These are phyloP conservation scores for Leptinotarsa haldemani DNA, from an alignment of 2,888 invertebrate genomes.

Conservation along the genomic window DNA sequence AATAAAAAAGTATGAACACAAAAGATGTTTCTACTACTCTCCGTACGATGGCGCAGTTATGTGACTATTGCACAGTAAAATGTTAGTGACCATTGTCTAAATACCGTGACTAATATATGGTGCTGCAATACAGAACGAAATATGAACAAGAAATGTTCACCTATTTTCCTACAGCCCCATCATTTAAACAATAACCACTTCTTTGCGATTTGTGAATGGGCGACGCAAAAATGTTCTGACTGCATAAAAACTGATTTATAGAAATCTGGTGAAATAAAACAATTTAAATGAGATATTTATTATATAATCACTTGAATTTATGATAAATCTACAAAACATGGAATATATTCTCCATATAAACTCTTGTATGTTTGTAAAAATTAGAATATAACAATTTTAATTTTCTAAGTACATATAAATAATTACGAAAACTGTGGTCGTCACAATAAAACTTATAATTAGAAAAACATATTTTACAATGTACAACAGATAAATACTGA, in stretches of 20 bases:
- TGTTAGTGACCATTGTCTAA: too few relatives aligned
- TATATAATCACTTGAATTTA: slow-evolving; percentile 58
- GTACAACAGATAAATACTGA: slow-evolving; percentile 39
- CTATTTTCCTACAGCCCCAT: too few relatives aligned
- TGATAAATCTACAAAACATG: slow-evolving; percentile 65
- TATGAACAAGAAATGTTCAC: too few relatives aligned
- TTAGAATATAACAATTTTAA: slow-evolving; percentile 63
- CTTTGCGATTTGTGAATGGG: too few relatives aligned
- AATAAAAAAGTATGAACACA: too few relatives aligned
- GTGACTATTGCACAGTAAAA: too few relatives aligned
- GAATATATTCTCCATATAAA: slow-evolving; percentile 65
- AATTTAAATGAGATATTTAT: slow-evolving; percentile 45
- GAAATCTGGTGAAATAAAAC: not conserved
- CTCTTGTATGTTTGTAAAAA: slow-evolving; percentile 64
- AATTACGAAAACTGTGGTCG: slow-evolving; percentile 55
- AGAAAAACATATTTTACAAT: slow-evolving; percentile 28
- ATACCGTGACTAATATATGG: too few relatives aligned
- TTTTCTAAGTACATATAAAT: slow-evolving; percentile 63
- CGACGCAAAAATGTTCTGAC: too few relatives aligned
- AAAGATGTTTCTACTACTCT: too few relatives aligned
- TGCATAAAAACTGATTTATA: not conserved
- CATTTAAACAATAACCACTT: too few relatives aligned
- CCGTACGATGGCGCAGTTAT: too few relatives aligned
- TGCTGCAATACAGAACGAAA: too few relatives aligned
- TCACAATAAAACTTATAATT: slow-evolving; percentile 36